Conservation (phyloP, 2,797 vertebrate species). For the Heteromormyrus szaboi region DNA sequence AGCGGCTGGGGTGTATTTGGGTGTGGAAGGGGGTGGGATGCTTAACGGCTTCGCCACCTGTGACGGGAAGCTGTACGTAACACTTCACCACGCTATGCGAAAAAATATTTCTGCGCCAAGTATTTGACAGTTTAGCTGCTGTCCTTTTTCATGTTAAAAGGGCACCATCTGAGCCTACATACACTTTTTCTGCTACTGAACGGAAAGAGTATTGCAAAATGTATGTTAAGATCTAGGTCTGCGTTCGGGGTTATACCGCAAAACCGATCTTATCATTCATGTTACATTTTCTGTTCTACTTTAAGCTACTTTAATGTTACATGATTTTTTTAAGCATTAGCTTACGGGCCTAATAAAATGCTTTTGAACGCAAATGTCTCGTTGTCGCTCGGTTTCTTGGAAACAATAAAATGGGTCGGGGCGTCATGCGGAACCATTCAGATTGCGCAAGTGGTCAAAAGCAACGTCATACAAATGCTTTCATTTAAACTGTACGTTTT, state of each 20-base stretch:
- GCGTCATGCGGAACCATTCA: neutral
- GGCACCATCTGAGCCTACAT: neutral
- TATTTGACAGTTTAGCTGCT: constrained; percentile 28
- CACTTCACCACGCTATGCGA: neutral
- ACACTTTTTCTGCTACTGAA: neutral
- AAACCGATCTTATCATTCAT: neutral
- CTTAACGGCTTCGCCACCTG: neutral
- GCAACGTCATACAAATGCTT: neutral
- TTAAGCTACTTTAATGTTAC: neutral
- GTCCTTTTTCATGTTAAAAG: constrained; percentile 16
- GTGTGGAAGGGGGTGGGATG: neutral
- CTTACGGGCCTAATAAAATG: neutral
- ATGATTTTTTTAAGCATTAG: neutral
- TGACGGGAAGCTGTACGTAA: neutral
- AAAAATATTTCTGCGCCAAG: neutral
- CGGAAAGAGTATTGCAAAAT: neutral
- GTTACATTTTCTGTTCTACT: neutral
- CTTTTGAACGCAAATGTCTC: neutral
- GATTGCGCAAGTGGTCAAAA: neutral
- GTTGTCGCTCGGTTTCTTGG: neutral
- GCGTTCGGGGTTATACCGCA: neutral
- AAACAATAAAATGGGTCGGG: neutral
- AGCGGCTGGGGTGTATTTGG: neutral
- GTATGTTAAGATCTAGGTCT: neutral
- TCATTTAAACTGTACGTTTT: neutral